Evolutionary conservation across 2,113 vertebrate genomes (phyloP), one percentile per base, ranked within the genome.

Genomic region (Calyptommatus sinebrachiatus): DNA sequence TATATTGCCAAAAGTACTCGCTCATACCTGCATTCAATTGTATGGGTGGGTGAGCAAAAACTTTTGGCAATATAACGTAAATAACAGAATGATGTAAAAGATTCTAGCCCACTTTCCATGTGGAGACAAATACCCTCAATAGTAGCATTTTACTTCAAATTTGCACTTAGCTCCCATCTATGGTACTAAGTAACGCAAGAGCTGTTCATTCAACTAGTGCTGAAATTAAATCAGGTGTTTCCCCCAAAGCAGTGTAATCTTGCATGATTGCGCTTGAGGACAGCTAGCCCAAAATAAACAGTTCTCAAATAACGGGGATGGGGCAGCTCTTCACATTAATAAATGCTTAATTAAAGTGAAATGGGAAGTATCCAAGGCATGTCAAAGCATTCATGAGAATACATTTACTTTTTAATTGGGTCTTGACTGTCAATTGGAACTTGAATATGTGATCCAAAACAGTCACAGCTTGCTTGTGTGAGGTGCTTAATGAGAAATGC

Each of bases 401-500:
- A 77, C 82, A 84, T 89, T 93, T 88, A 84, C 74, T 91, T 91
- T 89, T 91, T 94, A 94, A 93, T 94, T 93, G 88, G 88, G 79
- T 89, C 86, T 88, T 85, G 73, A 83, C 86, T 68, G 0, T 90
- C 90, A 91, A 61, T 85, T 89, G 84, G 85, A 91, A 92, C 80
- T 80, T 74, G 63, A 82, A 41, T 87, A 87, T 91, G 81, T 78
- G 84, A 92, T 89, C 89, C 89, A 75, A 86, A 92, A 87, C 78
- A 92, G 86, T 91, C 93, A 93, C 87, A 90, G 88, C 88, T 91
- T 86, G 90, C 61, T 85, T 83, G 83, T 3, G 0, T 83, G 91
- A 90, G 90, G 82, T 89, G 88, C 89, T 88, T 95, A 94, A 95
- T 93, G 92, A 95, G 93, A 93, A 92, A 88, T 92, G 92, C 88